Evolutionary conservation across 1,140 invertebrate genomes (phyloP), one percentile per base, ranked within the genome.

Genomic region (Rhagoletis zephyria): DNA sequence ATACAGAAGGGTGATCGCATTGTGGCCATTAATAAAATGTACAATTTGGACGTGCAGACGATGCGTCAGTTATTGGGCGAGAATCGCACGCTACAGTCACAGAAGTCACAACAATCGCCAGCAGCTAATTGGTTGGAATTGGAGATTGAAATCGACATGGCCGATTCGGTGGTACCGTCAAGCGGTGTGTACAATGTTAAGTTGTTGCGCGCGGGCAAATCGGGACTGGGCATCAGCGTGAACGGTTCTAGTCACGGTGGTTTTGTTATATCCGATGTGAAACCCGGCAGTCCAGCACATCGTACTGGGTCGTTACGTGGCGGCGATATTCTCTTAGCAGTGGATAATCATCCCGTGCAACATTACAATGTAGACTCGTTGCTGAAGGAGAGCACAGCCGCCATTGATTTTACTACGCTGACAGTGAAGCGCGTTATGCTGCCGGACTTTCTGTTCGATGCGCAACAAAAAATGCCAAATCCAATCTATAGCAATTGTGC

Each of bases 181-280:
- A 97, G 96, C 89, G 98, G 98, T 7, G 95, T 97, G 0, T 98
- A 98, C 91, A 96, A 96, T 87, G 97, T 99, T 0, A 97, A 98
- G 93, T 93, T 99, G 12, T 95, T 97, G 0, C 97, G 97, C 90
- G 95, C 95, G 30, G 95, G 94, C 88, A 94, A 94, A 5, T 94
- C 94, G 30, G 97, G 97, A 48, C 94, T 98, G 14, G 98, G 98
- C 3, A 95, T 99, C 7, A 98, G 97, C 6, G 96, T 98, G 4
- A 97, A 96, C 92, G 95, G 96, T 6, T 91, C 92, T 77, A 93
- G 93, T 61, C 95, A 95, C 87, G 91, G 89, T 10, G 91, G 91
- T 2, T 93, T 97, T 74, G 93, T 96, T 51, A 97, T 98, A 87
- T 96, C 97, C 0, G 97, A 98, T 89, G 96, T 99, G 1, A 96